These are phyloP conservation scores for Porphyrio hochstetteri DNA, from an alignment of 2,113 vertebrate genomes.

Conservation along the genomic window DNA sequence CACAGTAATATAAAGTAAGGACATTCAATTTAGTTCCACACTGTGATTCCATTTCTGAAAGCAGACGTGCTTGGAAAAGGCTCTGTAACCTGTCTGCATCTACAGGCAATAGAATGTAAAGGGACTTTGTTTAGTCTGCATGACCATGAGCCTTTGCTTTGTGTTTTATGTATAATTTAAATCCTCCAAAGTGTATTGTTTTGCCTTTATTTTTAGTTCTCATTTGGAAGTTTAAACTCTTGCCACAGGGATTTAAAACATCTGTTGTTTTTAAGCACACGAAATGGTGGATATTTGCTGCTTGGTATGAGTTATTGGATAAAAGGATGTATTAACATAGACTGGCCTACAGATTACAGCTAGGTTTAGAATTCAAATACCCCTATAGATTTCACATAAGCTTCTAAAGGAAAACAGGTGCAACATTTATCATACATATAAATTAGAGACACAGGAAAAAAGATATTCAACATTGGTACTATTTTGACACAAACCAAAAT, in stretches of 20 bases:
- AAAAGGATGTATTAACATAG: neutral
- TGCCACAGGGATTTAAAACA: slow-evolving; percentile 23
- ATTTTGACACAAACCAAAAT: neutral
- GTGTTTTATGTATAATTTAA: slow-evolving; percentile 5
- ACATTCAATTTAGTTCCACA: neutral
- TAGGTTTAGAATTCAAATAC: neutral
- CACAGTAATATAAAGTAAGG: neutral
- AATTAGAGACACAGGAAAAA: neutral
- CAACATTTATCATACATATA: neutral
- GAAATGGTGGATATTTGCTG: neutral
- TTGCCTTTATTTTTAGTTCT: slow-evolving; percentile 31
- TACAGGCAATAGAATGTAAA: neutral
- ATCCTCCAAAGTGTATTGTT: neutral
- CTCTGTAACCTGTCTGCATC: neutral
- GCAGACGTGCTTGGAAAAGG: neutral
- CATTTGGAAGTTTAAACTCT: slow-evolving; percentile 33
- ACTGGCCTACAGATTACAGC: neutral
- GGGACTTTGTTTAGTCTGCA: neutral
- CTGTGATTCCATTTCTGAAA: slow-evolving; percentile 3
- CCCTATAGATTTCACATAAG: neutral
- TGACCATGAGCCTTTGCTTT: neutral
- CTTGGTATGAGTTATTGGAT: neutral
- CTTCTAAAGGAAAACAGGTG: neutral
- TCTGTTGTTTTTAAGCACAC: slow-evolving; percentile 36
- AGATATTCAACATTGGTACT: neutral